A percentile compares a stretch with the other conserved stretches of the same genome.
Conservation (phyloP, 2,113 vertebrate species). For the Prunella fulvescens region DNA sequence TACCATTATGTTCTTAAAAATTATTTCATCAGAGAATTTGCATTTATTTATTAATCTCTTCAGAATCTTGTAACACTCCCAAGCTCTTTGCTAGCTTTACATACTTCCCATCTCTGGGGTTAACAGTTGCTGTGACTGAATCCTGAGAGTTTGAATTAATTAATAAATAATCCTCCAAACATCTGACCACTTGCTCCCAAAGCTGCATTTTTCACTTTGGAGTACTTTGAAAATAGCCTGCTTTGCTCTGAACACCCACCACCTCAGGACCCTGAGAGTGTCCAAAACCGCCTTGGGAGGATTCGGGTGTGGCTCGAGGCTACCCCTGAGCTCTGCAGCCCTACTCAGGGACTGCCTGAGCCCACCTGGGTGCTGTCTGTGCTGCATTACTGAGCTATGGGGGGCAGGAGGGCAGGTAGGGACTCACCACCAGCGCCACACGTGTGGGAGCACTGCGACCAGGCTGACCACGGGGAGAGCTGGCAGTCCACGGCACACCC, state of each 20-base stretch:
- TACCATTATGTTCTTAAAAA: neutral
- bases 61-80: neutral
- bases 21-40: neutral
- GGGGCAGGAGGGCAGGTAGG: neutral
- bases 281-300: neutral
- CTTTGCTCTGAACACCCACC: neutral
- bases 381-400: fast-evolving
- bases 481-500: conserved; percentile 88
- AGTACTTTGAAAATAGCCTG: neutral
- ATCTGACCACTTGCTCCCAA: neutral
- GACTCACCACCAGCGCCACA: conserved; percentile 86
- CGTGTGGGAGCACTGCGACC: conserved; percentile 88
- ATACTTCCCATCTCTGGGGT: neutral
- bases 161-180: neutral
- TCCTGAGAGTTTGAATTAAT: neutral
- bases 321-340: neutral
- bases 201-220: neutral
- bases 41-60: neutral
- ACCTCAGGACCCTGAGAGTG: fast-evolving
- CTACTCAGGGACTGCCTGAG: fast-evolving
- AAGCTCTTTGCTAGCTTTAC: neutral
- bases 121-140: neutral
- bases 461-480: conserved; percentile 89
- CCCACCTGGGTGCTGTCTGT: neutral
- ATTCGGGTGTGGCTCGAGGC: fast-evolving